phyloP scores from a whole-genome alignment of 2,888 invertebrate genomes.

The Ophion ellenae region DNA sequence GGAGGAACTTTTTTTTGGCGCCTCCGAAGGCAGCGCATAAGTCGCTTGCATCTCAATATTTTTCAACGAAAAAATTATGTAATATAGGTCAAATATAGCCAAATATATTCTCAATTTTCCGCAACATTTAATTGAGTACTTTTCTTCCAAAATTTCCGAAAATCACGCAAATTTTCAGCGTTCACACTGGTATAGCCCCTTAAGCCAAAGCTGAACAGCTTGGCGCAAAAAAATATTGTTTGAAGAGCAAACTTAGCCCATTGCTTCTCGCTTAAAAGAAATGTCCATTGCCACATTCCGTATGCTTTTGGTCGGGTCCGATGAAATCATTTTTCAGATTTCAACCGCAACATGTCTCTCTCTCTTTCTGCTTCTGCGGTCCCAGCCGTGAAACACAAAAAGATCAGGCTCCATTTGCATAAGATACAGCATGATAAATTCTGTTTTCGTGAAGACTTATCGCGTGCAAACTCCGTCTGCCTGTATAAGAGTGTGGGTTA shows the following conservation, averaged over 20 bases:
- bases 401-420: constrained; percentile 43
- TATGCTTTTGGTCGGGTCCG: background rate
- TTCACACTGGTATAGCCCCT: no score
- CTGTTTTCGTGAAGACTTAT: constrained; percentile 24
- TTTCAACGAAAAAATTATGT: no score
- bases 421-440: constrained; percentile 47
- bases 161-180: no score
- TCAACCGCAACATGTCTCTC: background rate
- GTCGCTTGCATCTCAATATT: no score
- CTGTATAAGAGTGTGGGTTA: background rate
- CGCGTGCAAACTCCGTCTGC: background rate
- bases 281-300: background rate
- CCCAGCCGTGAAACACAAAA: constrained; percentile 18
- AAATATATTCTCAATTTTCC: no score
- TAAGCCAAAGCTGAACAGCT: no score
- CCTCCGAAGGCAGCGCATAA: no score
- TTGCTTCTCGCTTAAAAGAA: background rate
- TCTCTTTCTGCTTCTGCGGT: background rate
- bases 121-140: no score
- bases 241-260: background rate
- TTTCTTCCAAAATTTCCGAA: no score
- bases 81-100: no score
- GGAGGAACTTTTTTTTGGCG: no score
- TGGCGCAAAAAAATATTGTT: background rate
- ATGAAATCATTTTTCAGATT: background rate